Evolutionary conservation across 2,113 vertebrate genomes (phyloP), one percentile per base, ranked within the genome.

Genomic region (Cyanistes caeruleus): DNA sequence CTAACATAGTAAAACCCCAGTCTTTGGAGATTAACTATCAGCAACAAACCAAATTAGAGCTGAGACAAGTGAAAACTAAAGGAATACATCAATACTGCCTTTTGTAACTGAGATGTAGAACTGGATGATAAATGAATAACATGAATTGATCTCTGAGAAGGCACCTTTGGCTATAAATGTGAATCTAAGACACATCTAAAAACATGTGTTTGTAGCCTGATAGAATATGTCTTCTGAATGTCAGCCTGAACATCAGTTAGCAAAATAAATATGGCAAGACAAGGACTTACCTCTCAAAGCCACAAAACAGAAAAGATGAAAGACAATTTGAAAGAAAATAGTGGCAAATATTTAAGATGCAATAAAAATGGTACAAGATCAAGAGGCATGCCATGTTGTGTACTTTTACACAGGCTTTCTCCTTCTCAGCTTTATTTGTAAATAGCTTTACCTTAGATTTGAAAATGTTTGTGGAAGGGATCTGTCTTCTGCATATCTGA

Each of bases 21-120:
- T 77, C 85, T 88, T 59, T 81, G 52, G 87, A 92, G 78, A 68
- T 62, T 53, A 92, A 79, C 51, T 80, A 20, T 77, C 51, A 88
- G 53, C 72, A 84, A 56, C 48, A 96, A 88, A 86, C 30, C 43
- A 64, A 95, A 86, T 93, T 46, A 90, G 51, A 90, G 52, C 35
- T 51, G 53, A 59, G 41, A 77, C 4, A 1, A 87, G 55, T 85
- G 75, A 86, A 76, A 94, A 96, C 48, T 69, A 65, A 91, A 89
- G 74, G 58, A 79, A 52, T 39, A 62, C 24, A 77, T 76, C 70
- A 63, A 20, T 80, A 59, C 10, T 84, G 64, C 55, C 35, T 70
- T 77, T 59, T 88, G 55, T 83, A 83, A 86, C 17, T 80, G 75
- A 63, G 59, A 77, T 80, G 81, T 69, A 74, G 82, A 86, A 43